Percentiles rank a stretch among this genome's conserved stretches.
phyloP scores from a whole-genome alignment of 1,140 invertebrate genomes.

The Microplitis mediator region DNA sequence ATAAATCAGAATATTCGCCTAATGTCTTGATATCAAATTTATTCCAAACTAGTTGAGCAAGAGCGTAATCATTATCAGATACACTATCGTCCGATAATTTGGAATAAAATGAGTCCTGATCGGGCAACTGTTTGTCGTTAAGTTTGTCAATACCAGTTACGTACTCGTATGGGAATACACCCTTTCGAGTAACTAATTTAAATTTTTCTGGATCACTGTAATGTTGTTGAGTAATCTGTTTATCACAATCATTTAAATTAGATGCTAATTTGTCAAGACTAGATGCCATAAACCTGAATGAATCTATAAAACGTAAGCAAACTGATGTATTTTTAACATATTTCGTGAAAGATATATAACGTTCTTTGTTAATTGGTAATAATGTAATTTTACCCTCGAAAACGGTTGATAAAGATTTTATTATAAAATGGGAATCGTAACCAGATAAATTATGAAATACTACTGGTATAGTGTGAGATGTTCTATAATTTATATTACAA shows the following conservation, averaged over 20 bases:
- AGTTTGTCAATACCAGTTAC: conserved; percentile 40
- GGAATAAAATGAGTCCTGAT: conserved; percentile 4
- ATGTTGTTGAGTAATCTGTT: conserved; percentile 25
- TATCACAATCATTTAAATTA: conserved; percentile 28
- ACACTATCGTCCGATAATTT: background rate
- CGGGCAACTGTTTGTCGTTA: conserved; percentile 43
- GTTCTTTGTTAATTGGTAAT: conserved; percentile 37
- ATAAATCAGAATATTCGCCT: conserved; percentile 12
- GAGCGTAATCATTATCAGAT: conserved; percentile 3
- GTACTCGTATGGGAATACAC: conserved; percentile 49
- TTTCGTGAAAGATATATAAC: conserved; percentile 40
- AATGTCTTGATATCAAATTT: conserved; percentile 23
- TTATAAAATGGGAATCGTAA: conserved; percentile 36
- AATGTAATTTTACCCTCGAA: conserved; percentile 26
- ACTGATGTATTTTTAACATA: conserved; percentile 25
- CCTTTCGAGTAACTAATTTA: conserved; percentile 29
- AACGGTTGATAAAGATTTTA: conserved; percentile 27
- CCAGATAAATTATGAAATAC: conserved; percentile 33
- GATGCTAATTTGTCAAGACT: conserved; percentile 35
- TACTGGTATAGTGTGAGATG: conserved; percentile 25
- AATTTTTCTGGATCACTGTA: conserved; percentile 18
- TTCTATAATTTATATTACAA: conserved; percentile 50
- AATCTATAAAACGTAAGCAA: conserved; percentile 40
- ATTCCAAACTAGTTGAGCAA: conserved; percentile 14
- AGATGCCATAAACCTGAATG: conserved; percentile 35